Percentiles rank a stretch among this genome's conserved stretches.
phyloP scores from a whole-genome alignment of 2,888 invertebrate species.

The Erebia aethiops region DNA sequence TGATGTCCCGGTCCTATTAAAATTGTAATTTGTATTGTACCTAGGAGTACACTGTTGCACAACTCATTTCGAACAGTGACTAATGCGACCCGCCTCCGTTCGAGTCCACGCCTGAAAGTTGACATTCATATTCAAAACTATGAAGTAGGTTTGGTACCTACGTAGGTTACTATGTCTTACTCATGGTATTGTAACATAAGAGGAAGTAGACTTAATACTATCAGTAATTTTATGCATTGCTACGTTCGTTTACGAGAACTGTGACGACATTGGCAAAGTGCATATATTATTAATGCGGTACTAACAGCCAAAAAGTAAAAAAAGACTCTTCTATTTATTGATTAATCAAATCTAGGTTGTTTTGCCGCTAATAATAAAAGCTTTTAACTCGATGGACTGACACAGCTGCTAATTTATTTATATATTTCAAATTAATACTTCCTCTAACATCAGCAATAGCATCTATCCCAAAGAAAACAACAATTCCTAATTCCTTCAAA shows the following conservation, averaged over 20 bases:
- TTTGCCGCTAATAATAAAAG: too few relatives aligned
- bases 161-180: not conserved
- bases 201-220: constrained; percentile 4
- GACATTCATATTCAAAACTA: constrained; percentile 21
- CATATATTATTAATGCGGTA: too few relatives aligned
- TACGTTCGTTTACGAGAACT: not conserved
- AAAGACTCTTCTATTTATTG: too few relatives aligned
- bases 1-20: not conserved
- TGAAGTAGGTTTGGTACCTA: not conserved
- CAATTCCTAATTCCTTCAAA: too few relatives aligned
- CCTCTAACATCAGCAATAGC: too few relatives aligned
- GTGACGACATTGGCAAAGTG: not conserved
- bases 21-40: not conserved
- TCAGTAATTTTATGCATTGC: not conserved
- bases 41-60: not conserved
- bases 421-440: too few relatives aligned
- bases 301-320: not conserved
- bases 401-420: too few relatives aligned
- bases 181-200: not conserved
- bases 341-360: too few relatives aligned
- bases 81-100: constrained; percentile 12
- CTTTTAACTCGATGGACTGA: too few relatives aligned
- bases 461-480: too few relatives aligned
- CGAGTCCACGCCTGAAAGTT: constrained; percentile 18
- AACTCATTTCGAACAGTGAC: constrained; percentile 8